phyloP scores from a whole-genome alignment of 2,797 vertebrate genomes.

The Pristis pectinata region DNA sequence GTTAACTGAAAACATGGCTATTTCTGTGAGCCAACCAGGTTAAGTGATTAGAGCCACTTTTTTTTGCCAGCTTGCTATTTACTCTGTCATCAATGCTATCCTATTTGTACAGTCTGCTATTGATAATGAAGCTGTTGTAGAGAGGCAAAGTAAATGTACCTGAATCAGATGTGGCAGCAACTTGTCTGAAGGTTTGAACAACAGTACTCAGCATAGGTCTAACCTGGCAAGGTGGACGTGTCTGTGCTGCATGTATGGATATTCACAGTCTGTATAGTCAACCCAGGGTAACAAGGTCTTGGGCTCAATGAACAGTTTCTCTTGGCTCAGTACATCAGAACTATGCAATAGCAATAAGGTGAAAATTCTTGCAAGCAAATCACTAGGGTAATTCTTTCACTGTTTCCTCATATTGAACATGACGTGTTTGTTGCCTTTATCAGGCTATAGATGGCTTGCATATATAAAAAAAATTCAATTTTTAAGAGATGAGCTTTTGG shows the following conservation, averaged over 20 bases:
- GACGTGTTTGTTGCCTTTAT: too few relatives aligned
- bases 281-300: neutral
- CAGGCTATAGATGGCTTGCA: neutral
- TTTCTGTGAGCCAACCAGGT: neutral
- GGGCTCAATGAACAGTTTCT: neutral
- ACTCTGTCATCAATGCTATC: neutral
- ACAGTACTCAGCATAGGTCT: neutral
- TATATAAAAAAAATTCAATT: too few relatives aligned
- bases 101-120: neutral
- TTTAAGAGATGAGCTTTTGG: neutral
- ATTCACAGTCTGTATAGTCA: neutral
- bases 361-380: neutral
- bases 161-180: neutral
- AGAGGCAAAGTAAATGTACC: neutral
- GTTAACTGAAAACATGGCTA: neutral
- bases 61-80: neutral
- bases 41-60: neutral
- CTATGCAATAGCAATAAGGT: neutral
- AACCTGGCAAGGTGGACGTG: neutral
- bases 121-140: neutral
- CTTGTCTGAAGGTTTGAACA: neutral
- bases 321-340: neutral
- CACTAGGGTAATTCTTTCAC: neutral
- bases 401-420: neutral
- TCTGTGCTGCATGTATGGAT: too few relatives aligned